These are phyloP conservation scores for Epistrophe grossulariae DNA, from an alignment of 2,888 invertebrate species.

Conservation along the genomic window DNA sequence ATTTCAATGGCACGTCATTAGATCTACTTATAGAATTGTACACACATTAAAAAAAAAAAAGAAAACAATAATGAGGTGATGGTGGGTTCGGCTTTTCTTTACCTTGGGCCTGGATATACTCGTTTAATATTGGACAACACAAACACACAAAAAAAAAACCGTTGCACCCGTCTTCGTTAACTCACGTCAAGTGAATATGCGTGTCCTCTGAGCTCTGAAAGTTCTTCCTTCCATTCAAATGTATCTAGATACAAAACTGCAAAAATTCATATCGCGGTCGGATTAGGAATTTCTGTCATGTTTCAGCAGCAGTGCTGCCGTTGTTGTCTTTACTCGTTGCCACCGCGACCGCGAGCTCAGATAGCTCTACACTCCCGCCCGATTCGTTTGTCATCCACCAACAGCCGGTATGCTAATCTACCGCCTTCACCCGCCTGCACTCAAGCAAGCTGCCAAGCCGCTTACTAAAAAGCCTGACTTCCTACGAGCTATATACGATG, in stretches of 20 bases:
- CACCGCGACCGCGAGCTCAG: constrained; percentile 12
- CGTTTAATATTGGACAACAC: constrained; percentile 30
- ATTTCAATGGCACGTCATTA: constrained; percentile 72
- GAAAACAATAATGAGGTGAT: constrained; percentile 31
- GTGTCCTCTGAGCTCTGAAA: constrained; percentile 51
- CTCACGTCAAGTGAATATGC: constrained; percentile 46
- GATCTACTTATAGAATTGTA: constrained; percentile 62
- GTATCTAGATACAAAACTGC: constrained; percentile 68
- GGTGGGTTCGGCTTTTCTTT: constrained; percentile 49
- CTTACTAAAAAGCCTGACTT: constrained; percentile 52
- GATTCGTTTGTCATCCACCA: constrained; percentile 35
- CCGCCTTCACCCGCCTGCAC: constrained; percentile 64
- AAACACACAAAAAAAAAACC: constrained; percentile 42
- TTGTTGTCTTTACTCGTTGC: constrained; percentile 20
- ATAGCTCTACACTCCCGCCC: constrained; percentile 51
- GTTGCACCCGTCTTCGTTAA: constrained; percentile 28
- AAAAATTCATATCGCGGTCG: constrained; percentile 71
- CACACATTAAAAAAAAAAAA: constrained; percentile 21
- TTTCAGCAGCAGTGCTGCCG: constrained; percentile 44
- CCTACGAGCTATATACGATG: constrained; percentile 37
- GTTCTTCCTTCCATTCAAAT: constrained; percentile 51
- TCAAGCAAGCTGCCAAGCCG: constrained; percentile 17
- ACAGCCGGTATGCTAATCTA: constrained; percentile 69
- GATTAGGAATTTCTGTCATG: constrained; percentile 76
- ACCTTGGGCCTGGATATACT: constrained; percentile 55